Conservation (phyloP, 2,888 invertebrate genomes). For the Drosophila paramelanica region DNA sequence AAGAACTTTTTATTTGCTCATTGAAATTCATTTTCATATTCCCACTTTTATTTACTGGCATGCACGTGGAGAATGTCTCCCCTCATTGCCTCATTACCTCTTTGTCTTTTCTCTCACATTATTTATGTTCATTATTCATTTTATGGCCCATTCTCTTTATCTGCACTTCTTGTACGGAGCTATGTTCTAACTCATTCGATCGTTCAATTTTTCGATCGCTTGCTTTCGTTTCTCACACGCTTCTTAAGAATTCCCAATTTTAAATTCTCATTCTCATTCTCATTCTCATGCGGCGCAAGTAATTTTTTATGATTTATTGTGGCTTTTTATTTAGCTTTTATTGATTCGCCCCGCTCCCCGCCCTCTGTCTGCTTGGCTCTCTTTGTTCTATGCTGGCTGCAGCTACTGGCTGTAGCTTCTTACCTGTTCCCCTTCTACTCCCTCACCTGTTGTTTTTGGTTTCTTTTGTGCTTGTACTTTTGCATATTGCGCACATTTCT, state of each 20-base stretch:
- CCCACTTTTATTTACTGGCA: background rate
- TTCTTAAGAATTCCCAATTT: constrained; percentile 25
- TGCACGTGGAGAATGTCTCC: constrained; percentile 1
- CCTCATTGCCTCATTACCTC: constrained; percentile 26
- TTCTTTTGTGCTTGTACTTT: constrained; percentile 45
- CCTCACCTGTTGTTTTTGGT: constrained; percentile 29
- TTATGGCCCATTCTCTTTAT: background rate
- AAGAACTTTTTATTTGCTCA: background rate
- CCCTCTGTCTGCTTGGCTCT: background rate
- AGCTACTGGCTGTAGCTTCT: constrained; percentile 27
- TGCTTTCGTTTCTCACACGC: constrained; percentile 34
- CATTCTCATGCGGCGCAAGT: constrained; percentile 56
- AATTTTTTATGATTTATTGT: constrained; percentile 55
- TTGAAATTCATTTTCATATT: background rate
- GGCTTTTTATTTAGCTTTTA: constrained; percentile 37
- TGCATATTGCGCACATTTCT: constrained; percentile 70
- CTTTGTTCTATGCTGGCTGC: constrained; percentile 19
- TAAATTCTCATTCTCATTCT: constrained; percentile 35
- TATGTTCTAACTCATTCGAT: constrained; percentile 20
- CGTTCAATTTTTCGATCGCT: constrained; percentile 3
- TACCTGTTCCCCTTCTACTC: constrained; percentile 1
- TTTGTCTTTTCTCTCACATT: constrained; percentile 11
- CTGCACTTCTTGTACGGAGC: background rate
- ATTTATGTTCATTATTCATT: constrained; percentile 17
- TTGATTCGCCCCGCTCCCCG: constrained; percentile 23